Evolutionary conservation across 1,140 invertebrate species (phyloP).

Genomic region (Tetramorium parvispinum): DNA sequence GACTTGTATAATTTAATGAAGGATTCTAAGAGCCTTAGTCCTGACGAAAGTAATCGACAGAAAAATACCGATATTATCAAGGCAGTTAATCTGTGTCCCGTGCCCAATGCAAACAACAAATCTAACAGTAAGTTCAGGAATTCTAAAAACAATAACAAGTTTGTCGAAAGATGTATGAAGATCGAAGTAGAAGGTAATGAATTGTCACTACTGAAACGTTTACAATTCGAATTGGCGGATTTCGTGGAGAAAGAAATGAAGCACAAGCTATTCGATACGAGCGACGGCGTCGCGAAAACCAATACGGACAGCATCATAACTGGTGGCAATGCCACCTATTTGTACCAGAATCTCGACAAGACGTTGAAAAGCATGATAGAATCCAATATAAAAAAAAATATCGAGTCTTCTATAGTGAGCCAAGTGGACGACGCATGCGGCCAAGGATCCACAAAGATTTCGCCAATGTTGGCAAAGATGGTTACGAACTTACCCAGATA

Average conservation of each 20-base stretch:
- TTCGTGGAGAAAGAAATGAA: slow-evolving; percentile 82
- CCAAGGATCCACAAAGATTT: slow-evolving; percentile 63
- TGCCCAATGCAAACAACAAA: slow-evolving; percentile 46
- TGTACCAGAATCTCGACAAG: slow-evolving; percentile 74
- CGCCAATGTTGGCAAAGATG: slow-evolving; percentile 74
- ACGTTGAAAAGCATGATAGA: slow-evolving; percentile 82
- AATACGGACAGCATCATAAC: slow-evolving; percentile 32
- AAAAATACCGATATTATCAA: slow-evolving; percentile 83
- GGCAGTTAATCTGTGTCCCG: slow-evolving; percentile 80
- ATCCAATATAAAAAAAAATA: slow-evolving; percentile 81
- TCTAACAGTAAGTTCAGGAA: not conserved
- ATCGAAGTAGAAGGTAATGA: slow-evolving; percentile 82
- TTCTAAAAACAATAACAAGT: slow-evolving; percentile 65
- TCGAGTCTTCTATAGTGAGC: slow-evolving; percentile 70
- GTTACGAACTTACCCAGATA: slow-evolving; percentile 77
- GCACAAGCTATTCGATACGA: slow-evolving; percentile 57
- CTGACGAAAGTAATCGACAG: slow-evolving; percentile 67
- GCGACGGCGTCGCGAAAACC: not conserved
- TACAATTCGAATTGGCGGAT: slow-evolving; percentile 78
- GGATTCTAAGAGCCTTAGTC: slow-evolving; percentile 23
- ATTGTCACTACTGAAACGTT: slow-evolving; percentile 73
- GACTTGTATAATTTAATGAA: slow-evolving; percentile 56
- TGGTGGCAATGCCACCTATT: slow-evolving; percentile 44
- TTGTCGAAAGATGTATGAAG: slow-evolving; percentile 80
- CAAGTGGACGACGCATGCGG: not conserved